Percentiles rank a stretch among this genome's conserved stretches.
Conservation (phyloP, 2,888 invertebrate species). For the Bombylius discolor region DNA sequence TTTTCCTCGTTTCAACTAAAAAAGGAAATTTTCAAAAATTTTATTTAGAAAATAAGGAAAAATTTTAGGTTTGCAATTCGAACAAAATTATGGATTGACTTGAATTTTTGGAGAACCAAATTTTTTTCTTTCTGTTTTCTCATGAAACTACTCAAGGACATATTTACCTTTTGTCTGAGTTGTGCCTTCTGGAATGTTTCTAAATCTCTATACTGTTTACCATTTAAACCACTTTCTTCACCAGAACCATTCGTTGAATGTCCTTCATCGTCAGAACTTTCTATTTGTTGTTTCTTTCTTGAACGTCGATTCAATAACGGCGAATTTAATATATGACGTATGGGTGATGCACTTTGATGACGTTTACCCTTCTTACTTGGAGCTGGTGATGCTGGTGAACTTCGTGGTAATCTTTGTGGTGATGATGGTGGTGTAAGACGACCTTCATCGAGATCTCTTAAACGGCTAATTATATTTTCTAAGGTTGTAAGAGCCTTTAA, state of each 20-base stretch:
- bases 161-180: conserved; percentile 69
- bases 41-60: no score
- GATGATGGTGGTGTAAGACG: conserved; percentile 38
- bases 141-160: not conserved
- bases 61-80: no score
- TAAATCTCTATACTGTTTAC: conserved; percentile 68
- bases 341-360: conserved; percentile 68
- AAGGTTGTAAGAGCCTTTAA: conserved; percentile 43
- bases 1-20: conserved; percentile 59
- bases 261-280: conserved; percentile 74
- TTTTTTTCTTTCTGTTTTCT: no score
- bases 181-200: conserved; percentile 89
- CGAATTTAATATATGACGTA: conserved; percentile 68
- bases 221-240: conserved; percentile 46
- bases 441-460: conserved; percentile 42
- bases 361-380: conserved; percentile 58
- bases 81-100: no score
- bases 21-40: not conserved
- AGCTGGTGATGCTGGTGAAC: conserved; percentile 63
- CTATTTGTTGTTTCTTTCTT: conserved; percentile 60
- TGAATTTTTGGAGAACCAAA: no score
- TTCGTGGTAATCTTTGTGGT: conserved; percentile 52
- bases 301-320: conserved; percentile 65
- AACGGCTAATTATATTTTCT: conserved; percentile 44
- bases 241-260: conserved; percentile 40